Base-by-base conservation (phyloP, 2,888 invertebrate species). In the Xanthia togata region DNA sequence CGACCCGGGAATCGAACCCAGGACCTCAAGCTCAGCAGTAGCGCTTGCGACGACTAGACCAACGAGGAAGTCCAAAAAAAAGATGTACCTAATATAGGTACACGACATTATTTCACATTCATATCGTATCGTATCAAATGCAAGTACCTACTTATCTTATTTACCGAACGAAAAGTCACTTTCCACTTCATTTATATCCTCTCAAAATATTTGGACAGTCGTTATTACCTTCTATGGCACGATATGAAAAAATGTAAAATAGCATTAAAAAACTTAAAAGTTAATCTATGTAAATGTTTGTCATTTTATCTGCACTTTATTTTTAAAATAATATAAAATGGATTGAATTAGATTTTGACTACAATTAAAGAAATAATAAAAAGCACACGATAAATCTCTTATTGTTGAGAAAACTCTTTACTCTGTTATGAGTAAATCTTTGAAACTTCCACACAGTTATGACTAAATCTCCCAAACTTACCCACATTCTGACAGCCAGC, bases 401-500 rank as follows among this genome's bases (percentile, higher is more conserved):
- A 55, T 20, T 64, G 41, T 57, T 57, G 31, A 47, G 71, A n/a
- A 65, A 83, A 63, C 67, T 77, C 53, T 57, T 41, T 26, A 12
- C 57, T 69, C 41, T 11, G 50, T 20, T 75, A 50, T 31, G 31
- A 67, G 55, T 76, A 76, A 55, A 38, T 82, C 65, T 76, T 44
- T 55, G 23, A 14, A 63, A 73, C 59, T 73, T 73, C 73, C 69
- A 50, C 60, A 69, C 64, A 59, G 68, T 14, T 53, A 76, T 38
- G 62, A 82, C 55, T 79, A 79, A 62, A 53, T 82, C 60, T 67
- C 26, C 59, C 44, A 17, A 63, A 70, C 67, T 83, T 73, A 70
- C 65, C 64, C 65, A 65, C 71, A 62, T 59, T 64, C 67, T 44
- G 81, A 81, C 85, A 70, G 69, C 78, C 59, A 68, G 59, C 77